Evolutionary conservation across 2,113 vertebrate species (phyloP), one percentile per base, ranked within the genome.

Genomic region (Falco punctatus): DNA sequence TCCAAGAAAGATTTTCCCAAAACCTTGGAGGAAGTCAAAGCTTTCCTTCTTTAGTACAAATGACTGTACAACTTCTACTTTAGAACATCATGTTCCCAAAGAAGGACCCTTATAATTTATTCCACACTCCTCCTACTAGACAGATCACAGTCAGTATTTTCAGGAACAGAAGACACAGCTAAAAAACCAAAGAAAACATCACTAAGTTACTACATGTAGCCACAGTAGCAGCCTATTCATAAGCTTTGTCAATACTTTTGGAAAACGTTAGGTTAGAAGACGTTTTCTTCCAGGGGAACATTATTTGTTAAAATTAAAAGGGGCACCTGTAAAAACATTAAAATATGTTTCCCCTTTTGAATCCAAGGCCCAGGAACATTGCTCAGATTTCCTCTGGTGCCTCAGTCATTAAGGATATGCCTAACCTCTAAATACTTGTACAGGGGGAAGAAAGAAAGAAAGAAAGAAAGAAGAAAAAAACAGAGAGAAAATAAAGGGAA

Each of bases 101-200:
- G 44, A 82, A 79, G 11, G 49, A 65, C 20, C 9, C 10, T 52
- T 35, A 28, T 38, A 59, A 59, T 80, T 75, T 81, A 75, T 80
- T 19, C 44, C 23, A 57, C 7, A 13, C 6, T 51, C 10, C 3
- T 5, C 18, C 2, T 3, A 0, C 3, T 11, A 57, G 20, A 38
- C 20, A 89, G 38, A 61, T 69, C 13, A 73, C 4, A 82, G 67
- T 66, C 62, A 48, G 22, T 32, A 32, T 57, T 79, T 91, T 55
- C 55, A 49, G 42, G 13, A 77, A 61, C 5, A 72, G 52, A 32
- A 75, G 46, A 66, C 15, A 48, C 23, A 15, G 8, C 32, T 88
- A 16, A 6, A 5, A 28, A 23, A 72, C 49, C 19, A 75, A 82
- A 72, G 24, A 77, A 81, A 87, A 28, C 18, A 74, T 11, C 27